These are phyloP conservation scores for Stenolophus ochropezus DNA, from an alignment of 2,888 invertebrate genomes.

Conservation along the genomic window DNA sequence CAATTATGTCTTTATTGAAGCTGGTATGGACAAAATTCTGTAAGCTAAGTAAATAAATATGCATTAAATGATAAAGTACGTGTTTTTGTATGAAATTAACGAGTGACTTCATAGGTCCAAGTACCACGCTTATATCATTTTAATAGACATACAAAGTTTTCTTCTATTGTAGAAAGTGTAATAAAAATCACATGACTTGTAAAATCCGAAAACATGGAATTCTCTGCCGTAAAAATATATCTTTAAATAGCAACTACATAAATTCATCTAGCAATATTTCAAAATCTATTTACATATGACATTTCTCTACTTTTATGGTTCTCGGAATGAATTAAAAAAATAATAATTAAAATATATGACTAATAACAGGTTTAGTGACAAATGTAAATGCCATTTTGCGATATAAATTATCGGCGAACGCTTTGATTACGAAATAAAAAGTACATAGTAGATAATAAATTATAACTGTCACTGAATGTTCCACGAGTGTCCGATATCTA, in stretches of 20 bases:
- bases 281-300: conserved; percentile 18
- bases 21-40: too few species aligned
- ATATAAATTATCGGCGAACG: background rate
- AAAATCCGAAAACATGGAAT: background rate
- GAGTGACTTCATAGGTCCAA: background rate
- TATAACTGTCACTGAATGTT: conserved; percentile 4
- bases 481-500: background rate
- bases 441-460: conserved; percentile 19
- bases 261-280: conserved; percentile 5
- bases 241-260: conserved; percentile 11
- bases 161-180: background rate
- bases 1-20: too few species aligned
- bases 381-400: background rate
- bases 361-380: conserved; percentile 21
- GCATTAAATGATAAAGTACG: too few species aligned
- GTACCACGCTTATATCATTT: background rate
- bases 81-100: too few species aligned
- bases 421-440: conserved; percentile 11
- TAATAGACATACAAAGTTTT: conserved; percentile 44
- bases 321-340: background rate
- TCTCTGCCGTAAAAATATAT: background rate
- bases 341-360: conserved; percentile 6
- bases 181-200: background rate
- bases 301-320: conserved; percentile 6
- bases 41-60: too few species aligned